Conservation (phyloP, 2,888 invertebrate species). For the Selenia dentaria region DNA sequence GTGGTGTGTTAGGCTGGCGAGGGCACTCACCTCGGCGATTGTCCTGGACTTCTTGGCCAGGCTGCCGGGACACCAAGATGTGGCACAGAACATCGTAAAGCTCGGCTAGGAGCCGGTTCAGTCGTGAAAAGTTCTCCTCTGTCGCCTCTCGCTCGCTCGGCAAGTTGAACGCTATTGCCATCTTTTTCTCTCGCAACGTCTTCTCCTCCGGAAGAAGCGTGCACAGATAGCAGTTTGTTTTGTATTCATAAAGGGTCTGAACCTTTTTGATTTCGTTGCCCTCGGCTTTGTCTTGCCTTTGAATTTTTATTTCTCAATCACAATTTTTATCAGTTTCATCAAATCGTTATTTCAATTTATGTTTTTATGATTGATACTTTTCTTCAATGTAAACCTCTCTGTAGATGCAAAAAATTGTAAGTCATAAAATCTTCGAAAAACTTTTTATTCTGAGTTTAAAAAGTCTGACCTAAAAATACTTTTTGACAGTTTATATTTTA, state of each 20-base stretch:
- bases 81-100: constrained; percentile 83
- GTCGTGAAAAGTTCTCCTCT: constrained; percentile 83
- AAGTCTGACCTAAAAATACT: constrained; percentile 8
- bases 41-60: constrained; percentile 76
- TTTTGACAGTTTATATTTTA: constrained; percentile 28
- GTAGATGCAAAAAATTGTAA: background rate
- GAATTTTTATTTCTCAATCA: constrained; percentile 13
- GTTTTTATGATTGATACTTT: constrained; percentile 12
- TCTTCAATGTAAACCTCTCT: constrained; percentile 5
- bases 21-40: constrained; percentile 82
- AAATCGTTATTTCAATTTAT: constrained; percentile 30
- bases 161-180: constrained; percentile 85
- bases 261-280: constrained; percentile 49
- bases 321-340: no score
- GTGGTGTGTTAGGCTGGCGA: constrained; percentile 78
- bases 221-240: constrained; percentile 72
- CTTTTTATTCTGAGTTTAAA: background rate
- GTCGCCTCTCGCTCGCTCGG: constrained; percentile 83
- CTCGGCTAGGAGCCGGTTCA: constrained; percentile 83
- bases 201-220: constrained; percentile 78
- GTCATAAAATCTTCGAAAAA: constrained; percentile 10
- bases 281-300: constrained; percentile 36
- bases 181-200: constrained; percentile 60
- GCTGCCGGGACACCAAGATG: constrained; percentile 81
- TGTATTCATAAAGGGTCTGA: constrained; percentile 76